Evolutionary conservation across 1,140 invertebrate genomes (phyloP).

Genomic region (Hycleus phaleratus): DNA sequence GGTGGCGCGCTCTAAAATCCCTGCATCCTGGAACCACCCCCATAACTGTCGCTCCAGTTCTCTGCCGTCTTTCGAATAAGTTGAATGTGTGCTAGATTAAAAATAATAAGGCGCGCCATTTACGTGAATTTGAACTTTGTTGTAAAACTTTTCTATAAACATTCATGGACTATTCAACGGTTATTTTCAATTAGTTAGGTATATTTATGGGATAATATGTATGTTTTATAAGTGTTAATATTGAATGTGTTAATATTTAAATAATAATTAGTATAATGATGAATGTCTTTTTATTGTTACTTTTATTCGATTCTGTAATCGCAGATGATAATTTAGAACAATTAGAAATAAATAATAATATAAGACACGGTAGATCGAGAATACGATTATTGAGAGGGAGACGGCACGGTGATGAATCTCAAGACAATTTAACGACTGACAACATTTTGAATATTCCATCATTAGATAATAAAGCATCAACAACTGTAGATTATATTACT

Average conservation of each 20-base stretch:
- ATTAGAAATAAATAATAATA: slow-evolving; percentile 5
- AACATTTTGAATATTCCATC: background rate
- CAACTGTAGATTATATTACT: background rate
- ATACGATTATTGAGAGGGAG: slow-evolving; percentile 20
- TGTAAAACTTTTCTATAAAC: slow-evolving; percentile 17
- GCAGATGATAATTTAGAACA: background rate
- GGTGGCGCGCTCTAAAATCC: slow-evolving; percentile 30
- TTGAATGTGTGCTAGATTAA: slow-evolving; percentile 12
- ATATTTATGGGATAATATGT: background rate
- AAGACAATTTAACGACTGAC: slow-evolving; percentile 14
- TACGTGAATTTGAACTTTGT: slow-evolving; percentile 7
- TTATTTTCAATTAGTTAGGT: slow-evolving; percentile 1
- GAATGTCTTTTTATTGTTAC: slow-evolving; percentile 2
- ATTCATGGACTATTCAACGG: background rate
- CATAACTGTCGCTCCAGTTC: slow-evolving; percentile 18
- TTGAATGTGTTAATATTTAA: background rate
- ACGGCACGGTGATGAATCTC: slow-evolving; percentile 22
- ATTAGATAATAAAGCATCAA: background rate
- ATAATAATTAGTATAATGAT: slow-evolving; percentile 9
- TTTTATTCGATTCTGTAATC: background rate
- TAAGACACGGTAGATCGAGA: slow-evolving; percentile 28
- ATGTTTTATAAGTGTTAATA: slow-evolving; percentile 2
- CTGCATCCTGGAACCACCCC: slow-evolving; percentile 27
- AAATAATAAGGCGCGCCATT: slow-evolving; percentile 13
- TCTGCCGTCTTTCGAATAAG: slow-evolving; percentile 12